Percentiles rank a stretch among this genome's conserved stretches.
These are phyloP conservation scores for Nephrocerus scutellatus DNA, from an alignment of 2,888 invertebrate species.

Conservation along the genomic window DNA sequence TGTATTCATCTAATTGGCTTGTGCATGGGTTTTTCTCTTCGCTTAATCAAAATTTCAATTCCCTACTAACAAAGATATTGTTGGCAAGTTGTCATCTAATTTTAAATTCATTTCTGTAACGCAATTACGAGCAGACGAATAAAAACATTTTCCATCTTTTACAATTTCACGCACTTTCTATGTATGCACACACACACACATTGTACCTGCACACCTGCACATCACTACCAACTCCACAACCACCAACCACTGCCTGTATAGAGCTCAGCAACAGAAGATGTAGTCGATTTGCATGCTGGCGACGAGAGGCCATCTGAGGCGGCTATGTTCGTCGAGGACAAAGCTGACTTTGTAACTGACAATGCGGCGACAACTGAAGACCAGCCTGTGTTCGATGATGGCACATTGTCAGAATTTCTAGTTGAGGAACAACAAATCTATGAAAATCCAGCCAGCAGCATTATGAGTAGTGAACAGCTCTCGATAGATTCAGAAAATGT, in stretches of 20 bases:
- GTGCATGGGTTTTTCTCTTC: too few species aligned
- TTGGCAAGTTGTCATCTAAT: too few species aligned
- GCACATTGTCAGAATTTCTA: conserved; percentile 9
- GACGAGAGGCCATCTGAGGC: conserved; percentile 18
- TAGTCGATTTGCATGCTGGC: conserved; percentile 15
- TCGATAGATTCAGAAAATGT: conserved; percentile 19
- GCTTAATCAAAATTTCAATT: too few species aligned
- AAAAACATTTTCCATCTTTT: too few species aligned
- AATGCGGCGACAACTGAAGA: conserved; percentile 12
- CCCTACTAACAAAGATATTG: too few species aligned
- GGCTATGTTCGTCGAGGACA: conserved; percentile 8
- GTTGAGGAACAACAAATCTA: conserved; percentile 11
- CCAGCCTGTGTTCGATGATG: conserved; percentile 13
- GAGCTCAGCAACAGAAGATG: conserved; percentile 17
- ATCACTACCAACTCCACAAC: conserved; percentile 18
- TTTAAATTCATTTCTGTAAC: too few species aligned
- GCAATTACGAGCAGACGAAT: too few species aligned
- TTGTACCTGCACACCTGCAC: background rate
- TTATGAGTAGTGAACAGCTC: conserved; percentile 20
- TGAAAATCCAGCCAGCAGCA: conserved; percentile 4
- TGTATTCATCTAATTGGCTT: too few species aligned
- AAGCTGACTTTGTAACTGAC: background rate
- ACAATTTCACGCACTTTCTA: conserved; percentile 21
- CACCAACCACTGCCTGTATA: conserved; percentile 13
- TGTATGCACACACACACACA: conserved; percentile 6